A percentile compares a stretch with the other conserved stretches of the same genome.
These are phyloP conservation scores for Nycticebus coucang DNA, from an alignment of 2,113 vertebrate species.

Conservation along the genomic window DNA sequence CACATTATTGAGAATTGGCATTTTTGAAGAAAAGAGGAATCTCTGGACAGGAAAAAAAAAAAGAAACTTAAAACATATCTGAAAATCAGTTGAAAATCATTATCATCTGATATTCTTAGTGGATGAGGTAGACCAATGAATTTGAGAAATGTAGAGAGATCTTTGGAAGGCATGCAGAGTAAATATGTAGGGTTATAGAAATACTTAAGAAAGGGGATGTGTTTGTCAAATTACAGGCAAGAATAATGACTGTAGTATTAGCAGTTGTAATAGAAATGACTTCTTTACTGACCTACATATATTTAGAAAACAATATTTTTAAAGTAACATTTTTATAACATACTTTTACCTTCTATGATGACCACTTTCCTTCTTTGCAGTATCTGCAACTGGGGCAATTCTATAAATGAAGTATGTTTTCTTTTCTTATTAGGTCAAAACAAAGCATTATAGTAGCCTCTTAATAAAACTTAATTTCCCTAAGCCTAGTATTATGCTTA, in stretches of 20 bases:
- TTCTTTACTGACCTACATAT: background rate
- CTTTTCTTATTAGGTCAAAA: slow-evolving; percentile 62
- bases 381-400: background rate
- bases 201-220: slow-evolving; percentile 19
- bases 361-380: slow-evolving; percentile 14
- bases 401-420: background rate
- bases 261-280: background rate
- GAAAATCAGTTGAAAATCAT: background rate
- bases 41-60: background rate
- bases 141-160: background rate
- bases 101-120: background rate
- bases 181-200: background rate
- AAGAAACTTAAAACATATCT: background rate
- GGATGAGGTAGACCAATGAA: background rate
- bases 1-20: background rate
- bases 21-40: background rate
- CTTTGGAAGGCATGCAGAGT: background rate
- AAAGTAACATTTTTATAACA: slow-evolving; percentile 50
- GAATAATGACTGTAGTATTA: background rate
- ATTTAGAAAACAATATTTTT: slow-evolving; percentile 48
- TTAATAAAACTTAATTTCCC: slow-evolving; percentile 73
- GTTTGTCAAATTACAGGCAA: background rate
- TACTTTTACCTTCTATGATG: background rate
- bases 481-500: slow-evolving; percentile 69
- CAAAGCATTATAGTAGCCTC: slow-evolving; percentile 48